These are phyloP conservation scores for Caranx ignobilis DNA, from an alignment of 2,113 vertebrate genomes.

Conservation along the genomic window DNA sequence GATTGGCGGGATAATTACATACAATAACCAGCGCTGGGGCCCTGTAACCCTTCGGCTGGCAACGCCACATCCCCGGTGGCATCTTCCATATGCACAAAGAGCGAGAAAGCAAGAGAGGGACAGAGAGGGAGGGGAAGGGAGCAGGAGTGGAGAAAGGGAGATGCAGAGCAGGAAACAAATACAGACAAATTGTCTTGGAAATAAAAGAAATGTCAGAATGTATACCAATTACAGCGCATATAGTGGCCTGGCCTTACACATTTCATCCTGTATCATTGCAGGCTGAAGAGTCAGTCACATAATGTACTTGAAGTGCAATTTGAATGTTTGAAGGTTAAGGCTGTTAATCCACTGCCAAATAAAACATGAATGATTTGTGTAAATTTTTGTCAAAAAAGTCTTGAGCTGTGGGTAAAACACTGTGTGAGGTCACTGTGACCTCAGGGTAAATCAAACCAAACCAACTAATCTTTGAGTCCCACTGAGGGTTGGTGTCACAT, in stretches of 20 bases:
- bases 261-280: too few species aligned
- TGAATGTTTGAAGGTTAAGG: too few species aligned
- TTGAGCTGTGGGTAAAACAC: too few species aligned
- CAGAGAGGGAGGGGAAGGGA: not conserved
- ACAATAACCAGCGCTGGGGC: conserved; percentile 93
- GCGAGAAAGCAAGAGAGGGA: not conserved
- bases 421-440: too few species aligned
- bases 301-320: too few species aligned
- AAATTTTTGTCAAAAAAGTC: too few species aligned
- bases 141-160: not conserved
- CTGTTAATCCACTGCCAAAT: too few species aligned
- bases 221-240: not conserved
- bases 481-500: too few species aligned
- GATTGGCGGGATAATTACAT: conserved; percentile 99
- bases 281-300: too few species aligned
- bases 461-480: too few species aligned
- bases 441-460: too few species aligned
- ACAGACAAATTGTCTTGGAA: not conserved
- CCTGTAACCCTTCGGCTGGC: conserved; percentile 95
- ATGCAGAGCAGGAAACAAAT: not conserved
- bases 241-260: not conserved
- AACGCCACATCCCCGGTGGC: conserved; percentile 92
- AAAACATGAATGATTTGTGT: too few species aligned
- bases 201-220: not conserved
- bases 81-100: conserved; percentile 92